A percentile compares a stretch with the other conserved stretches of the same genome.
Evolutionary conservation across 1,140 invertebrate species (phyloP).

Genomic region (Lepidotrigona ventralis): DNA sequence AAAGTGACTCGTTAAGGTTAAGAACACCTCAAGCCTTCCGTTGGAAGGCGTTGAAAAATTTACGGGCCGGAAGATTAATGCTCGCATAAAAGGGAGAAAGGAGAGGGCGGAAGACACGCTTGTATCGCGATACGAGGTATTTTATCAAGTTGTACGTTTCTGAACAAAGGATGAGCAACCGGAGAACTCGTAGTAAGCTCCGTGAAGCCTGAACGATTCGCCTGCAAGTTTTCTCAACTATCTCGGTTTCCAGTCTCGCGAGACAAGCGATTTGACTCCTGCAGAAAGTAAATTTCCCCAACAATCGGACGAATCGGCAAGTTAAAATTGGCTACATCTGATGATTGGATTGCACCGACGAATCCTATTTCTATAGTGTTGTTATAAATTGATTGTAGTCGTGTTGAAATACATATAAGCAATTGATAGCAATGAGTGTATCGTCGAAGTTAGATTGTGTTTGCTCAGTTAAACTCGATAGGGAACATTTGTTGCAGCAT

Average conservation of each 20-base stretch:
- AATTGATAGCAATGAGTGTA: too few species aligned
- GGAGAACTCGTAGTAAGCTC: constrained; percentile 4
- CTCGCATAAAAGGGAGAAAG: constrained; percentile 24
- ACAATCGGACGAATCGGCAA: constrained; percentile 23
- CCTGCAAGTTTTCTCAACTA: constrained; percentile 19
- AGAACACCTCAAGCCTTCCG: neutral
- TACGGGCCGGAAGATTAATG: constrained; percentile 28
- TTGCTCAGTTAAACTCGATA: too few species aligned
- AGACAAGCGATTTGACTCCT: constrained; percentile 52
- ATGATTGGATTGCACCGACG: neutral
- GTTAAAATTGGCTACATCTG: constrained; percentile 30
- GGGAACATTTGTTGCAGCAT: too few species aligned
- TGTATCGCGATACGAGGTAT: constrained; percentile 26
- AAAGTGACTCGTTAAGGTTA: constrained; percentile 19
- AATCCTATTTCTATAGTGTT: too few species aligned
- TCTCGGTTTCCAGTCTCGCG: constrained; percentile 28
- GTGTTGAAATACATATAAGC: too few species aligned
- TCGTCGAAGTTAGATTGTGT: too few species aligned
- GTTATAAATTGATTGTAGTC: too few species aligned
- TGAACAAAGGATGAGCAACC: constrained; percentile 40
- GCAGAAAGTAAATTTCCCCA: constrained; percentile 52
- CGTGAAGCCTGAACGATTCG: constrained; percentile 25
- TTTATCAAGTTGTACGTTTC: constrained; percentile 48
- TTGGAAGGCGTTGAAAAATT: constrained; percentile 12
- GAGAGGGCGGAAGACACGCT: neutral